Base-by-base conservation (phyloP, 2,113 vertebrate genomes). In the Beaufortia kweichowensis region DNA sequence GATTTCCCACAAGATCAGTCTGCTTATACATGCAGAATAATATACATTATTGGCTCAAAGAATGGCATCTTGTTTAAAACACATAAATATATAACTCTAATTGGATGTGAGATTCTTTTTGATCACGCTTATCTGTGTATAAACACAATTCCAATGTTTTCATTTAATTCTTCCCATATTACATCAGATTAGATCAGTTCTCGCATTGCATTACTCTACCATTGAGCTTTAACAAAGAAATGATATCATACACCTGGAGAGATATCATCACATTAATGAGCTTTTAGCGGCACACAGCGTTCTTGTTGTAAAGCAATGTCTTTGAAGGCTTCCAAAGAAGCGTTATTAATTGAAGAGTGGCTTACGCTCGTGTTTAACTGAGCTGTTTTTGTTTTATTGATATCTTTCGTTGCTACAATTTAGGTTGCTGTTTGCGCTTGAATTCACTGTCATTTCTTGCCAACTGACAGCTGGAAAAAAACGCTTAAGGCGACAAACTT, bases 191-290 rank as follows among this genome's bases (percentile, higher is more conserved):
- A 46, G 35, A 39, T 39, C 35, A 39, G 35, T 39, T 39, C 35
- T 39, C 10, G 10, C 8, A 14, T 31, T 50, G 17, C 26, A 21
- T 48, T 53, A 19, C n/a, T 55, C 12, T 23, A 2, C 19, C 33
- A 14, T 55, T 24, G 14, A 15, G 3, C 21, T 26, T 24, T 57
- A 19, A 17, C 8, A 35, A 59, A 41, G 48, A 70, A 59, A 57
- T 39, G 7, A 71, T 33, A n/a, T 23, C 28, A 15, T 55, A 35
- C 28, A 55, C 28, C 29, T 55, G 66, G 48, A 69, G n/a, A 23
- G 53, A 21, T 55, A 71, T 57, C 33, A 39, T 71, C 53, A 39
- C 35, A 21, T 17, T 56, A 70, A 56, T 70, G 50, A 50, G 19
- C 19, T 33, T 53, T 50, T 28, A 46, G 21, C 29, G 9, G 15